Conservation (phyloP, 2,113 vertebrate genomes). For the Oenanthe melanoleuca region DNA sequence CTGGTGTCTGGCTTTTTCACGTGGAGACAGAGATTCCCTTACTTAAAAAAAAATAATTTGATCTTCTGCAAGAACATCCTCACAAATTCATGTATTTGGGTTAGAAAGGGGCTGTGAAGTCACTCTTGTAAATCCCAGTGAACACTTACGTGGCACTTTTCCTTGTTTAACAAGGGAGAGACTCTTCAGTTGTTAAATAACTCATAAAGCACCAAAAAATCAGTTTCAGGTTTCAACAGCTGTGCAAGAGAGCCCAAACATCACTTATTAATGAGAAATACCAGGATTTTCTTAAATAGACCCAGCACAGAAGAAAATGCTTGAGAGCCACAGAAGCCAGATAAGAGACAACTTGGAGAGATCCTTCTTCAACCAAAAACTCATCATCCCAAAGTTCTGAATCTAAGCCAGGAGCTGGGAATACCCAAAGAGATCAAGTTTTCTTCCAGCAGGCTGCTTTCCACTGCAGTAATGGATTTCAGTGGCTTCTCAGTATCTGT, state of each 20-base stretch:
- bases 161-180: not conserved
- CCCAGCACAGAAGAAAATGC: not conserved
- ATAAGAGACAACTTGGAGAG: not conserved
- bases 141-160: not conserved
- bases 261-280: not conserved
- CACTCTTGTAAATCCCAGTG: not conserved
- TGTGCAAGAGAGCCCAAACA: not conserved
- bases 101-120: not conserved
- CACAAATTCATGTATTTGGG: not conserved
- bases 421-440: not conserved
- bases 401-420: not conserved
- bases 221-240: not conserved
- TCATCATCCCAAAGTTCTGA: not conserved
- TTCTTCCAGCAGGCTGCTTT: not conserved
- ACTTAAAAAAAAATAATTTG: rapidly evolving
- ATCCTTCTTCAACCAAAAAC: not conserved
- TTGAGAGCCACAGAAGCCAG: not conserved
- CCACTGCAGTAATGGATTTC: not conserved
- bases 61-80: not conserved
- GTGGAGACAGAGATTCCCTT: not conserved
- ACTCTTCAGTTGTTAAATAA: not conserved
- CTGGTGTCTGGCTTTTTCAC: not conserved
- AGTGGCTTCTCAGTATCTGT: not conserved
- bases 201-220: not conserved
- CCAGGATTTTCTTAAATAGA: not conserved